Evolutionary conservation across 2,797 vertebrate species (phyloP), one percentile per base, ranked within the genome.

Genomic region (Meda fulgida): DNA sequence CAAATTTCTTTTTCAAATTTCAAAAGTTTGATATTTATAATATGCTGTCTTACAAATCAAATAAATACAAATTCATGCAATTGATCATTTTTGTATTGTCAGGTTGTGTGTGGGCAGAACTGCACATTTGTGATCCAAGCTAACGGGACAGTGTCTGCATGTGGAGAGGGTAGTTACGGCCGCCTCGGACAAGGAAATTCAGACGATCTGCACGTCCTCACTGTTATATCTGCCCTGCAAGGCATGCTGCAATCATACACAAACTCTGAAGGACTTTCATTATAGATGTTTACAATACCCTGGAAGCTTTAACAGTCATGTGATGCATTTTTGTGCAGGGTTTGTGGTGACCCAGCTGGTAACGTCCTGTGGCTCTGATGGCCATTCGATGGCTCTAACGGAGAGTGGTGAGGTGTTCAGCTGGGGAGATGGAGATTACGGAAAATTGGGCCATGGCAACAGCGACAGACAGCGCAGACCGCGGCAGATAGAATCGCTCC

Each of bases 171-270:
- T 66, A 96, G 96, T 89, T 96, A 96, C 0, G 96, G 96, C 19
- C 93, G 96, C 19, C 82, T 96, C 77, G 96, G 96, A 48, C 94
- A 96, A 4, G 96, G 96, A 1, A 96, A 96, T 90, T 96, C 98
- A 0, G 98, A 99, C 78, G 98, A 99, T 88, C 96, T 99, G 84
- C 98, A 99, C 18, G 95, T 99, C 19, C 92, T 99, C 81, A 99
- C 98, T 0, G 96, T 99, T 86, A 97, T 99, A 92, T 99, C 98
- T 21, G 98, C 98, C 16, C 94, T 99, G 48, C 98, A 99, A 96
- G 98, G 98, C 97, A 76, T 3, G 79, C 58, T 67, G 51, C 36
- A 67, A 31, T 46, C 5, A 29, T 40, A 40, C 23, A 71, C 53
- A 67, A 65, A 48, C 40, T 21, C 55, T 46, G 5, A 65, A 46